Evolutionary conservation across 1,140 invertebrate genomes (phyloP), one percentile per base, ranked within the genome.

Genomic region (Drosophila nigrodunni): DNA sequence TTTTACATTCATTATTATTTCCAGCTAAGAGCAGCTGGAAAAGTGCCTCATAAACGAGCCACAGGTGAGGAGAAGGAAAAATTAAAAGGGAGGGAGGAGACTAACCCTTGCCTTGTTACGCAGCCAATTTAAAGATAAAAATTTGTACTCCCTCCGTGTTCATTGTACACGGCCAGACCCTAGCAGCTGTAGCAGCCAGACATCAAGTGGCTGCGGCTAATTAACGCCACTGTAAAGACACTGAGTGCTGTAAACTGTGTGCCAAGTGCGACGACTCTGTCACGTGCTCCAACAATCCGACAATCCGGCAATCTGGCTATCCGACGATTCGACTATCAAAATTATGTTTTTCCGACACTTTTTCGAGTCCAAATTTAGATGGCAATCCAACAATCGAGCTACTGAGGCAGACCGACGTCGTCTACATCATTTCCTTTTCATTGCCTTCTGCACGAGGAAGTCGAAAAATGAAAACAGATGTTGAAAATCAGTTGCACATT

Each of bases 401-500:
- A 50, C 37, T 8, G 21, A 54, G 34, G 11, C 59, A 41, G 60
- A 34, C 21, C 52, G 46, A 30, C 73, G 74, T 78, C 74, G 83
- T 83, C 85, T 88, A 80, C 66, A 70, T 68, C 78, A 58, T 85
- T 88, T 88, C 80, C 85, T 89, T 80, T 81, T 54, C 80, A 83
- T 62, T 87, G 83, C 69, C 54, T 71, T 72, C 68, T 61, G 76
- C 73, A 70, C 77, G 69, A 79, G 81, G 50, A 68, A 78, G 61
- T 69, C 69, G 54, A 77, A 91, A 91, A 91, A 89, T 91, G 79
- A 86, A 91, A 91, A 78, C 89, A 91, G 89, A 91, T 91, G 89
- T 91, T 82, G 83, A 78, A 86, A 91, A 91, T 91, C 89, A 91
- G 88, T 80, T 82, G 83, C 81, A 91, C 83, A 91, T 91, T 86